Evolutionary conservation across 1,140 invertebrate species (phyloP).

Genomic region (Saccostrea glomerata): DNA sequence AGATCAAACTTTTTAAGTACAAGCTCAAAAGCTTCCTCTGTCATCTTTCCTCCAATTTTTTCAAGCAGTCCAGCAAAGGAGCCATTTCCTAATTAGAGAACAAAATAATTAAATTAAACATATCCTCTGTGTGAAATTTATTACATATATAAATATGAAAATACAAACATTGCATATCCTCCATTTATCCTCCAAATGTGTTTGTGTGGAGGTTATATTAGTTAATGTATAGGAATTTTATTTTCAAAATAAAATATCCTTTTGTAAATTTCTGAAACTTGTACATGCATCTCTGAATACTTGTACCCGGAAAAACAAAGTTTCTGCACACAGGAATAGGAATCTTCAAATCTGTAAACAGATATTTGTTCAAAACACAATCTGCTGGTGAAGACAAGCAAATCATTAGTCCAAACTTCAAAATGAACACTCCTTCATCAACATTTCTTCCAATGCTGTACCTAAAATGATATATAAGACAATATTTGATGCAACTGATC

Average conservation of each 20-base stretch:
- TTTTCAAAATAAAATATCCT: no score
- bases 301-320: slow-evolving; percentile 56
- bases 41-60: slow-evolving; percentile 52
- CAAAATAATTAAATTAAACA: no score
- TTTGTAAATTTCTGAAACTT: no score
- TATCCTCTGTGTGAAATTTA: no score
- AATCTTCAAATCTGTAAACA: slow-evolving; percentile 47
- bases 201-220: no score
- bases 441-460: slow-evolving; percentile 48
- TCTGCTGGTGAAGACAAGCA: slow-evolving; percentile 45
- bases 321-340: slow-evolving; percentile 53
- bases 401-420: slow-evolving; percentile 53
- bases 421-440: slow-evolving; percentile 43
- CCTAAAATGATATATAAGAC: background rate
- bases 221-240: no score
- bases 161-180: no score
- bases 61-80: slow-evolving; percentile 50
- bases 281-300: background rate
- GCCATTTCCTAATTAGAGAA: slow-evolving; percentile 49
- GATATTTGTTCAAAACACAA: slow-evolving; percentile 26
- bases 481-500: no score
- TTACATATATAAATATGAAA: no score
- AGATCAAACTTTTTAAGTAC: slow-evolving; percentile 56
- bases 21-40: slow-evolving; percentile 51
- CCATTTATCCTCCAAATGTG: no score